Evolutionary conservation across 64 coral and sea anemone genomes (phyloP).

Genomic region (Hydrozoanthus tunicans): DNA sequence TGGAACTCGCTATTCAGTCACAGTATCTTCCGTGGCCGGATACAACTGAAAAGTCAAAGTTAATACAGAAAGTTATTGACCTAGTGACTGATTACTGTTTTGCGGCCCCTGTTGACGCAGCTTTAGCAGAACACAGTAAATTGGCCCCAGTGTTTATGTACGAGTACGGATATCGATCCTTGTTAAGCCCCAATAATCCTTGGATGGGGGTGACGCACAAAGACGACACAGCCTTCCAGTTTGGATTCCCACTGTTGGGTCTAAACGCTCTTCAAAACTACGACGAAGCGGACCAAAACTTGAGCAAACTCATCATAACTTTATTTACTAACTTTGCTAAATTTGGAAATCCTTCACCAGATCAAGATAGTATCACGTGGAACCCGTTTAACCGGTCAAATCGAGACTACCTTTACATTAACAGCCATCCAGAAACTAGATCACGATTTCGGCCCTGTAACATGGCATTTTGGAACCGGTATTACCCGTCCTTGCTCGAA

Average conservation of each 20-base stretch:
- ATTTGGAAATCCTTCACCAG: constrained; percentile 72
- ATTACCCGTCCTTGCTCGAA: constrained; percentile 44
- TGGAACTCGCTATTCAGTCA: constrained; percentile 16
- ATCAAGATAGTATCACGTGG: constrained; percentile 47
- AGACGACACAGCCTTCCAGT: constrained; percentile 69
- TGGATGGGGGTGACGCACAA: constrained; percentile 66
- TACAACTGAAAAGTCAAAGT: background rate
- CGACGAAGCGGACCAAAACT: constrained; percentile 64
- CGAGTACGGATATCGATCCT: constrained; percentile 71
- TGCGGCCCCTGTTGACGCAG: constrained; percentile 67
- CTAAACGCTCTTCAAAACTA: constrained; percentile 34
- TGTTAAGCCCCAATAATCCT: background rate
- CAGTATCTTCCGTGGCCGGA: constrained; percentile 43
- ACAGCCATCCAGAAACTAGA: constrained; percentile 17
- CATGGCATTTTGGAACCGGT: constrained; percentile 83
- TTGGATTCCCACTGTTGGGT: constrained; percentile 76
- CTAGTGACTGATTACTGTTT: constrained; percentile 74
- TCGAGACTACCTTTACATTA: constrained; percentile 50
- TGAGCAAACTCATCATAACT: constrained; percentile 78
- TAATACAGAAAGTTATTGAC: constrained; percentile 61
- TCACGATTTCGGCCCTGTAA: constrained; percentile 50
- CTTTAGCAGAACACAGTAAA: constrained; percentile 59
- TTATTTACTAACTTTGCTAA: constrained; percentile 83
- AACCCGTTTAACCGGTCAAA: constrained; percentile 48
- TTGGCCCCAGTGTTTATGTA: constrained; percentile 68